Percentiles rank a stretch among this genome's conserved stretches.
These are phyloP conservation scores for Helostoma temminkii DNA, from an alignment of 2,797 vertebrate genomes.

Conservation along the genomic window DNA sequence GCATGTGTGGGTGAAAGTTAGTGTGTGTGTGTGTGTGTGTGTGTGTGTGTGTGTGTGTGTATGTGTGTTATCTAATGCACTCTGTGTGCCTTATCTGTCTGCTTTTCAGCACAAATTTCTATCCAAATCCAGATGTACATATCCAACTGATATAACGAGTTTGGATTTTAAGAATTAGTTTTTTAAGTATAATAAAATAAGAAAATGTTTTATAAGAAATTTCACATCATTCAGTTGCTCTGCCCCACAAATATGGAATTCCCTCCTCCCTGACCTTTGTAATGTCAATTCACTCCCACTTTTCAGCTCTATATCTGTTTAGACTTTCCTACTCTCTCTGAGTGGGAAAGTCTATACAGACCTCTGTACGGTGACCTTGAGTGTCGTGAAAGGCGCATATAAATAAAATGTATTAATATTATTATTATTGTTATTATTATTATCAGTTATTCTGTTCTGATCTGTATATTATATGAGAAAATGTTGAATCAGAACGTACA, in stretches of 20 bases:
- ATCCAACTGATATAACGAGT: conserved; percentile 13
- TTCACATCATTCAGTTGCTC: no score
- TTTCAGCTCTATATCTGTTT: no score
- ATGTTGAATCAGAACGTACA: not conserved
- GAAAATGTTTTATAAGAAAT: conserved; percentile 4
- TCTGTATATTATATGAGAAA: not conserved
- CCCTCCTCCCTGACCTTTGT: no score
- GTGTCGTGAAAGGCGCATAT: no score
- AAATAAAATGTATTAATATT: no score
- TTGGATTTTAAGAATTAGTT: conserved; percentile 23
- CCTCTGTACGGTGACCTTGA: no score
- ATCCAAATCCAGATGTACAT: conserved; percentile 22
- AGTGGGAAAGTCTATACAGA: no score
- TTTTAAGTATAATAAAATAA: not conserved
- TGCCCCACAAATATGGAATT: no score
- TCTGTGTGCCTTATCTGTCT: conserved; percentile 5
- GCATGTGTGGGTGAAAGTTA: conserved; percentile 34
- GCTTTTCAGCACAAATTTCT: conserved; percentile 33
- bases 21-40: conserved; percentile 40
- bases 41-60: conserved; percentile 17
- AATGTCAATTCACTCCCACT: no score
- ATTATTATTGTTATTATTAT: no score
- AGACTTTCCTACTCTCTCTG: no score
- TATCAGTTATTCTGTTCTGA: no score
- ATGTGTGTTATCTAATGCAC: conserved; percentile 1